Percentiles rank a stretch among this genome's conserved stretches.
phyloP scores from a whole-genome alignment of 2,113 vertebrate genomes.

The Gallinago undulata region DNA sequence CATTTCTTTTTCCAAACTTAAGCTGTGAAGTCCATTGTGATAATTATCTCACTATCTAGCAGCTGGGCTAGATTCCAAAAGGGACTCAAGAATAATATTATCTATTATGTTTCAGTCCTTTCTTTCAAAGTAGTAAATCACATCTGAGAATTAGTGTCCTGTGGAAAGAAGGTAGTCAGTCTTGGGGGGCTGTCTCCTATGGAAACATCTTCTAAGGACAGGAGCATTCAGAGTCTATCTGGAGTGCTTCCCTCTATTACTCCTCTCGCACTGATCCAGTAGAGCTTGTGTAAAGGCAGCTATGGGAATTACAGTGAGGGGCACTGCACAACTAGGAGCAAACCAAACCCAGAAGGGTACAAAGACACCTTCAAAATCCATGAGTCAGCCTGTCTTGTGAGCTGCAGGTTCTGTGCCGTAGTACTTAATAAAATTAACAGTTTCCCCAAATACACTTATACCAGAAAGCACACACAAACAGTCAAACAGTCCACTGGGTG shows the following conservation, averaged over 20 bases:
- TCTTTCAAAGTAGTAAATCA: background rate
- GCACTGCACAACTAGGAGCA: background rate
- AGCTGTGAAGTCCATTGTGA: background rate
- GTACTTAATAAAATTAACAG: background rate
- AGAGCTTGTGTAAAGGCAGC: background rate
- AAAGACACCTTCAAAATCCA: background rate
- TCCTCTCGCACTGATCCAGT: fast-evolving
- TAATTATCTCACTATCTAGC: background rate
- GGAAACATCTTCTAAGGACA: background rate
- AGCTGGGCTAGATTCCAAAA: background rate
- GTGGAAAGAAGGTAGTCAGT: background rate
- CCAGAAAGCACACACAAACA: background rate
- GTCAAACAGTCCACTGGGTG: no score
- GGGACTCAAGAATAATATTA: background rate
- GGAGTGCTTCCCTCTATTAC: background rate
- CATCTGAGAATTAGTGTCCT: background rate
- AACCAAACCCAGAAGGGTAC: background rate
- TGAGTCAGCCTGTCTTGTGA: background rate
- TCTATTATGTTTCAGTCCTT: background rate
- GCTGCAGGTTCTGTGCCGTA: background rate
- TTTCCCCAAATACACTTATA: background rate
- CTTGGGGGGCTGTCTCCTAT: background rate
- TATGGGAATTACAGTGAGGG: background rate
- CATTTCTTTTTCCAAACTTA: background rate
- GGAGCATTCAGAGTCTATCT: no score